Conservation (phyloP, 2,797 vertebrate species). For the Muscicapa comitata region DNA sequence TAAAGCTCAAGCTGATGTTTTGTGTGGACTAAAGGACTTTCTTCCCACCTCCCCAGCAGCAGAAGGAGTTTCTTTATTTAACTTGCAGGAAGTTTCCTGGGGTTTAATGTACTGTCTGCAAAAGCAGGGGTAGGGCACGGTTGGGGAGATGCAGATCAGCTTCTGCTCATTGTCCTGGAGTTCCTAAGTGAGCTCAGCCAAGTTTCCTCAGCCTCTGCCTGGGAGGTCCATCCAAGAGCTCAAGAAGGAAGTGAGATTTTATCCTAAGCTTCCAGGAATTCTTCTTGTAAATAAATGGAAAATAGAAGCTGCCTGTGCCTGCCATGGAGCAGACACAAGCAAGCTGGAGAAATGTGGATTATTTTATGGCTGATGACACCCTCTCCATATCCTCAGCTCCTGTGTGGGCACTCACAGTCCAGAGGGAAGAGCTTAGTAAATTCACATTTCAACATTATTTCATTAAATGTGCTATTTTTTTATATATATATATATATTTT, state of each 20-base stretch:
- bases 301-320: not conserved
- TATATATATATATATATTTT: too few relatives aligned
- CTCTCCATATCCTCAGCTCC: not conserved
- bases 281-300: not conserved
- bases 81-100: not conserved
- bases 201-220: not conserved
- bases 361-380: not conserved
- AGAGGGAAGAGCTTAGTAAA: not conserved
- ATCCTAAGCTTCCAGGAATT: slow-evolving; percentile 41
- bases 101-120: not conserved
- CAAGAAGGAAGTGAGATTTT: not conserved
- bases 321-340: not conserved
- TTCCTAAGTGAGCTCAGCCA: not conserved
- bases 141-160: not conserved
- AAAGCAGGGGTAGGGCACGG: not conserved
- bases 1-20: not conserved
- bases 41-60: not conserved
- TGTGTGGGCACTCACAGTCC: not conserved
- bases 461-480: not conserved
- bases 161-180: not conserved
- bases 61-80: not conserved
- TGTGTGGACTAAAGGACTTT: not conserved
- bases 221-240: not conserved
- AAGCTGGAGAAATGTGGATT: not conserved
- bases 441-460: not conserved